Evolutionary conservation across 1,140 invertebrate species (phyloP).

Genomic region (Rhagoletis pomonella): DNA sequence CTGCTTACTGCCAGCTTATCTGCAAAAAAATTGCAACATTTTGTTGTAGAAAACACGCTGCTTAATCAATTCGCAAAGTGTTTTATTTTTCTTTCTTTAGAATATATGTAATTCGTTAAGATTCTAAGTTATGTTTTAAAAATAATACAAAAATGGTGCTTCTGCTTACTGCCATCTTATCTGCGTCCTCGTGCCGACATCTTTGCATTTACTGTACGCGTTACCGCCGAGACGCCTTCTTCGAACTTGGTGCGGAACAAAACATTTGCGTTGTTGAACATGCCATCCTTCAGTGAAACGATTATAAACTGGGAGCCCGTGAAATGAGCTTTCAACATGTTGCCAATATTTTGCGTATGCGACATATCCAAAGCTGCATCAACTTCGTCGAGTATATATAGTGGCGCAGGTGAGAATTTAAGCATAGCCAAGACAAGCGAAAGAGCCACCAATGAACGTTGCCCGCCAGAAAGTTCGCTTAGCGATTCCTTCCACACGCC

Average conservation of each 20-base stretch:
- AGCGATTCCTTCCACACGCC: constrained; percentile 97
- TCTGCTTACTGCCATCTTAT: neutral
- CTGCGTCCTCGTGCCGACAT: neutral
- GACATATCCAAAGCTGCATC: constrained; percentile 98
- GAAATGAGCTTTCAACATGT: constrained; percentile 96
- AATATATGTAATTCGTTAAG: neutral
- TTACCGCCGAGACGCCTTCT: constrained; percentile 95
- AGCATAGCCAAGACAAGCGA: constrained; percentile 97
- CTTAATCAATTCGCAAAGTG: no score
- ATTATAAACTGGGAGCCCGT: constrained; percentile 97
- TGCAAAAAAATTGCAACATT: neutral
- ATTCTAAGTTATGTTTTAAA: neutral
- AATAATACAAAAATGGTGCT: neutral
- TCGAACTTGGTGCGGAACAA: constrained; percentile 96
- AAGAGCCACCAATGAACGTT: constrained; percentile 96
- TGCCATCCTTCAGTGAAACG: constrained; percentile 99
- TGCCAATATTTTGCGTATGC: constrained; percentile 99
- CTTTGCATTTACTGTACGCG: constrained; percentile 77
- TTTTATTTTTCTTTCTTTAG: neutral
- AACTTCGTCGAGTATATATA: constrained; percentile 99
- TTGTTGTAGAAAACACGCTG: no score
- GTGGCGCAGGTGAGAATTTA: constrained; percentile 96
- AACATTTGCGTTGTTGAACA: constrained; percentile 99
- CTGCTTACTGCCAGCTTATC: neutral
- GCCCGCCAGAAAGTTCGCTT: constrained; percentile 96